phyloP scores from a whole-genome alignment of 2,888 invertebrate species.

The Agrotis clavis region DNA sequence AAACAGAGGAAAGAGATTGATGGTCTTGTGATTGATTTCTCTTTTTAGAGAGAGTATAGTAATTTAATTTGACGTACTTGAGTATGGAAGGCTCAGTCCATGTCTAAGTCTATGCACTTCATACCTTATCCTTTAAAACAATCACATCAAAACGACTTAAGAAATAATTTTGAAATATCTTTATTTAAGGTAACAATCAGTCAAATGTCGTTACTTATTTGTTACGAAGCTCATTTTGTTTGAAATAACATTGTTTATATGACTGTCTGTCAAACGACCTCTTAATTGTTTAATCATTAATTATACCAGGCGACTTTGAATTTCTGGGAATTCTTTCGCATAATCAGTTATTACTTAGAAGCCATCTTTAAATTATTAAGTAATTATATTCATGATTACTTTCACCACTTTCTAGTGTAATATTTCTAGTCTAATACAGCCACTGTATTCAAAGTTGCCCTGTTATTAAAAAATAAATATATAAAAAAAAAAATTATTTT shows the following conservation, averaged over 20 bases:
- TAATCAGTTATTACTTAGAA: neutral
- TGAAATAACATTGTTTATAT: conserved; percentile 42
- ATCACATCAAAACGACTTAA: conserved; percentile 65
- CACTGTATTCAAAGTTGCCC: neutral
- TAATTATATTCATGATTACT: neutral
- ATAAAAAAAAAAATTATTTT: no score
- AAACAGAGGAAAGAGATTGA: no score
- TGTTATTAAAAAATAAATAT: no score
- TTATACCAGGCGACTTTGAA: neutral
- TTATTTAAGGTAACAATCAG: conserved; percentile 75
- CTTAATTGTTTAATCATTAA: neutral
- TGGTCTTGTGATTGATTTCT: no score
- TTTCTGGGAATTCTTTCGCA: neutral
- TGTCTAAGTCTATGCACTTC: conserved; percentile 29
- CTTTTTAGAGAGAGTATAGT: no score
- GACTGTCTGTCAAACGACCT: conserved; percentile 50
- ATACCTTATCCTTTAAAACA: conserved; percentile 64
- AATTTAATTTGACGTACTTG: no score
- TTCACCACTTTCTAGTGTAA: no score
- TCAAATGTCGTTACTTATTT: conserved; percentile 73
- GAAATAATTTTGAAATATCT: conserved; percentile 66
- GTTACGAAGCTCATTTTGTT: conserved; percentile 75
- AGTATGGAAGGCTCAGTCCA: no score
- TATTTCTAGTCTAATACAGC: no score
- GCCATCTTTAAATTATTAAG: neutral